phyloP scores from a whole-genome alignment of 2,113 vertebrate genomes.

The Calyptomena viridis region DNA sequence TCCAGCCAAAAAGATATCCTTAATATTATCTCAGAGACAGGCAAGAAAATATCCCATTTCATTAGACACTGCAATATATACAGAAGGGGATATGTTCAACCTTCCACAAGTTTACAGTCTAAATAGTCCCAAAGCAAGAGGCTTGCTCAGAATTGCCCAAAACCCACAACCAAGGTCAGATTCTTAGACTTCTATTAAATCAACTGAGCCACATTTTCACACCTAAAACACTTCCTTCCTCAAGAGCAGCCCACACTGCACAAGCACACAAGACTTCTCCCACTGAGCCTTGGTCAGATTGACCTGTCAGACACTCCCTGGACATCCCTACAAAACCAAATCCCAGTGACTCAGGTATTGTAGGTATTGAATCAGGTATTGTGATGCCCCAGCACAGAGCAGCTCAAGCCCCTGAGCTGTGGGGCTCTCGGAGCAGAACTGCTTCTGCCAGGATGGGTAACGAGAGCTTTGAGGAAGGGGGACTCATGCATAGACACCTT shows the following conservation, averaged over 20 bases:
- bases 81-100: not conserved
- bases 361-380: not conserved
- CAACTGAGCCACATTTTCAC: not conserved
- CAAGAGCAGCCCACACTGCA: not conserved
- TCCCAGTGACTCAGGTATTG: accelerated
- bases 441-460: not conserved
- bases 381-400: not conserved
- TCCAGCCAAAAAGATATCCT: not conserved
- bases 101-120: not conserved
- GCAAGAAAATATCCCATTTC: not conserved
- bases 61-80: not conserved
- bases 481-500: not conserved
- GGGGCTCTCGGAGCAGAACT: not conserved
- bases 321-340: not conserved
- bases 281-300: not conserved
- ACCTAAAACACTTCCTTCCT: not conserved
- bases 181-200: not conserved
- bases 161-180: not conserved
- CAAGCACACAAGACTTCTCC: not conserved
- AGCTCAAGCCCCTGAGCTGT: not conserved
- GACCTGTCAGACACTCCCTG: not conserved
- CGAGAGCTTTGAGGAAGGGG: accelerated
- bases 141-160: not conserved
- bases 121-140: not conserved
- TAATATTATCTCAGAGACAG: not conserved